A percentile compares a stretch with the other conserved stretches of the same genome.
Evolutionary conservation across 2,888 invertebrate species (phyloP).

Genomic region (Mythimna vitellina): DNA sequence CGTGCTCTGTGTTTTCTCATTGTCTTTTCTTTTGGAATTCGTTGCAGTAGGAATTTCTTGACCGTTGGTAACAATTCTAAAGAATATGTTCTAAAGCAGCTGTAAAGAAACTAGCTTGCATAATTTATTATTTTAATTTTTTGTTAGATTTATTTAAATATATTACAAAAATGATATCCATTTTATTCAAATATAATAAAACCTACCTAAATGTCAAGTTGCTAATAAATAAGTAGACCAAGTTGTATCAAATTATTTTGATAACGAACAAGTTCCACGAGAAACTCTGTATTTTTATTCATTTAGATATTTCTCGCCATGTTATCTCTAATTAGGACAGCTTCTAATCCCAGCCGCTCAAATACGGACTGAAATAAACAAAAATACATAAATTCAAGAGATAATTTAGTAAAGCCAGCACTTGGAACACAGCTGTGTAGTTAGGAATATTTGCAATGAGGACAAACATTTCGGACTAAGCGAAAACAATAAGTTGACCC

Average conservation of each 20-base stretch:
- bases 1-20: constrained; percentile 67
- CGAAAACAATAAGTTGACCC: constrained; percentile 66
- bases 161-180: neutral
- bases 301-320: constrained; percentile 1
- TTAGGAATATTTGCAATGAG: constrained; percentile 62
- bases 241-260: neutral
- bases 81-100: too few relatives aligned
- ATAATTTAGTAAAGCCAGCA: constrained; percentile 37
- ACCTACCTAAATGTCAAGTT: neutral
- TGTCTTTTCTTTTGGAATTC: constrained; percentile 62
- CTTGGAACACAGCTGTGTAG: constrained; percentile 55
- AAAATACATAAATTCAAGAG: constrained; percentile 50
- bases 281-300: neutral
- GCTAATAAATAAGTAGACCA: neutral
- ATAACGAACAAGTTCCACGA: neutral
- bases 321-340: constrained; percentile 32
- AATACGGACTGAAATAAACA: constrained; percentile 26
- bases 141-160: neutral
- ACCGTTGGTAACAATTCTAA: fast-evolving
- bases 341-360: constrained; percentile 25
- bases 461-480: constrained; percentile 60
- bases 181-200: neutral
- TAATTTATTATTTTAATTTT: neutral
- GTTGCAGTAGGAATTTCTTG: neutral
- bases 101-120: neutral